Evolutionary conservation across 2,888 invertebrate genomes (phyloP), one percentile per base, ranked within the genome.

Genomic region (Aphidoletes aphidimyza): DNA sequence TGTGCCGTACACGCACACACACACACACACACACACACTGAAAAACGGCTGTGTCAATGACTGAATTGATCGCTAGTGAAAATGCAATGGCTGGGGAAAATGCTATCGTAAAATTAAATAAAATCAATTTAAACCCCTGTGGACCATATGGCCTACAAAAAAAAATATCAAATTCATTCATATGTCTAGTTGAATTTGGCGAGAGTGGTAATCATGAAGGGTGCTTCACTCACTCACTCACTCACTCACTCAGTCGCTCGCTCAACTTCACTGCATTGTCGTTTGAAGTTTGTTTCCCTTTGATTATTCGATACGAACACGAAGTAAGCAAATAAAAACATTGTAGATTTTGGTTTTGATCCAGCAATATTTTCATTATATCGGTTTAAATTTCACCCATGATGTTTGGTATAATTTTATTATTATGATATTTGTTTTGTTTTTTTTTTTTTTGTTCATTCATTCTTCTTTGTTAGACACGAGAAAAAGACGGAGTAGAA

Each of bases 121-220:
- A 84, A 85, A 85, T 85, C 85, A 85, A 85, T 85, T 85, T 85
- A 85, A 84, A 47, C 85, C 85, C 84, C 83, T 85, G 83, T 84
- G 85, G 85, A 81, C 85, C 85, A 85, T 85, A 85, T 85, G 85
- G 85, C 84, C 83, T 83, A 83, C 30, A n/a, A 84, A 49, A n/a
- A n/a, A n/a, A 83, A 84, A 84, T 83, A 83, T 39, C 45, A 83
- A 83, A 83, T 83, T 83, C 42, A 83, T 83, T 83, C 83, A 42
- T 83, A 83, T 83, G 42, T 83, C 83, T 83, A 30, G 22, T 37
- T 37, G 69, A 69, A 81, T 78, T 8, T 36, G n/a, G n/a, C n/a
- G n/a, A n/a, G n/a, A n/a, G n/a, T n/a, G n/a, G n/a, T n/a, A n/a
- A 1, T 36, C 78, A 36, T 14, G 17, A 36, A 81, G 81, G 37